Evolutionary conservation across 2,113 vertebrate species (phyloP).

Genomic region (Tragelaphus scriptus): DNA sequence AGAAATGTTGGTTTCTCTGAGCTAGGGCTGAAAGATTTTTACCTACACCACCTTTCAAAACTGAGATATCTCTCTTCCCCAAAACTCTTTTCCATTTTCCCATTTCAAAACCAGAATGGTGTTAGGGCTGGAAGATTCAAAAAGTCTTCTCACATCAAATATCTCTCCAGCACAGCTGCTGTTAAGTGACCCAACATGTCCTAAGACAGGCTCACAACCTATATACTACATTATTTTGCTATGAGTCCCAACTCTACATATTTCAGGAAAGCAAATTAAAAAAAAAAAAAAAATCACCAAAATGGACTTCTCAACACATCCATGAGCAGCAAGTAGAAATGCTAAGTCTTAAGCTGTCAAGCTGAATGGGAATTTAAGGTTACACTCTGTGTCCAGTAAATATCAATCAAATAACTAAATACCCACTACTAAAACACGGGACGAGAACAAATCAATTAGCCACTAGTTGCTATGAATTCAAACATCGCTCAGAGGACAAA

Average conservation of each 20-base stretch:
- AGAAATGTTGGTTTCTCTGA: background rate
- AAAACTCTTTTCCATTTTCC: constrained; percentile 24
- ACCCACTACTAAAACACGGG: background rate
- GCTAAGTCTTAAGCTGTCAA: background rate
- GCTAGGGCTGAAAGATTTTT: background rate
- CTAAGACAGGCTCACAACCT: background rate
- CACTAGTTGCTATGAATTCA: background rate
- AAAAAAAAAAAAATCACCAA: background rate
- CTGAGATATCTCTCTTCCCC: background rate
- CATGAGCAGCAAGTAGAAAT: background rate
- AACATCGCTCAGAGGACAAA: constrained; percentile 15
- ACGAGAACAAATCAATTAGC: constrained; percentile 9
- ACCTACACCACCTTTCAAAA: background rate
- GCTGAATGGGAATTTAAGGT: background rate
- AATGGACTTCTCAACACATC: background rate
- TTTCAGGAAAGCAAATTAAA: background rate
- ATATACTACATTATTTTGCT: background rate
- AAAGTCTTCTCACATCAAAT: constrained; percentile 32
- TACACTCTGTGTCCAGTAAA: background rate
- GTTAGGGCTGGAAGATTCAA: background rate
- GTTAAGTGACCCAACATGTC: background rate
- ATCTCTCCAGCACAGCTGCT: background rate
- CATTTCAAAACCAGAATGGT: constrained; percentile 12
- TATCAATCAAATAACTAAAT: background rate
- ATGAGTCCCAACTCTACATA: background rate